Conservation (phyloP, 2,113 vertebrate species). For the Gallinago jamesoni region DNA sequence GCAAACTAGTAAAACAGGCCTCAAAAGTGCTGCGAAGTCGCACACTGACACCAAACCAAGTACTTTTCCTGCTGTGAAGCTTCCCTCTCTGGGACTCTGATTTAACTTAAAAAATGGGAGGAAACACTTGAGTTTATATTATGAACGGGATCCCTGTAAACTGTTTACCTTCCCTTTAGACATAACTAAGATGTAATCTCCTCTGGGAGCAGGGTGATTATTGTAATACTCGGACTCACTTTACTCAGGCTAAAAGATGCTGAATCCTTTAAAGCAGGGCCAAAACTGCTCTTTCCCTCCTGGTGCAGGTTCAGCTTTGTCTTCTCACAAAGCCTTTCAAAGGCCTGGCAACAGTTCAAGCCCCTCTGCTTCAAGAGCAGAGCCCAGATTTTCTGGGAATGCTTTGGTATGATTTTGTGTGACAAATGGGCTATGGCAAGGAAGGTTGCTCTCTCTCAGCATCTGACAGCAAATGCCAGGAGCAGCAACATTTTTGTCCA, state of each 20-base stretch:
- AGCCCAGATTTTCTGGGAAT: not conserved
- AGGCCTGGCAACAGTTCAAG: not conserved
- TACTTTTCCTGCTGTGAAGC: not conserved
- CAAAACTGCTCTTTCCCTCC: not conserved
- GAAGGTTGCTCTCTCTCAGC: not conserved
- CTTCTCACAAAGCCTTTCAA: not conserved
- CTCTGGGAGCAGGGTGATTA: not conserved
- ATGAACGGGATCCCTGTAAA: not conserved
- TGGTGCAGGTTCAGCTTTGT: not conserved
- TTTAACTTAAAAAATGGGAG: slow-evolving; percentile 21
- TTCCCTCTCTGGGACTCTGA: not conserved
- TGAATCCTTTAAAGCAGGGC: not conserved
- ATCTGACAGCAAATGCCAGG: not conserved
- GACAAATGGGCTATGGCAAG: not conserved
- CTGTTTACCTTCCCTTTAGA: not conserved
- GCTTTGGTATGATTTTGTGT: not conserved
- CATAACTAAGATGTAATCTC: not conserved
- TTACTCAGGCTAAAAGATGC: not conserved
- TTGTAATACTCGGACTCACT: not conserved
- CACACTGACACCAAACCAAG: not conserved
- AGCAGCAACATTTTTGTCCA: not conserved
- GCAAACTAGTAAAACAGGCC: not conserved
- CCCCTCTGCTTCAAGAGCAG: not conserved
- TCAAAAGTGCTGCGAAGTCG: not conserved
- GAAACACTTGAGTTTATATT: not conserved